Conservation (phyloP, 2,797 vertebrate genomes). For the Adrianichthys oophorus region DNA sequence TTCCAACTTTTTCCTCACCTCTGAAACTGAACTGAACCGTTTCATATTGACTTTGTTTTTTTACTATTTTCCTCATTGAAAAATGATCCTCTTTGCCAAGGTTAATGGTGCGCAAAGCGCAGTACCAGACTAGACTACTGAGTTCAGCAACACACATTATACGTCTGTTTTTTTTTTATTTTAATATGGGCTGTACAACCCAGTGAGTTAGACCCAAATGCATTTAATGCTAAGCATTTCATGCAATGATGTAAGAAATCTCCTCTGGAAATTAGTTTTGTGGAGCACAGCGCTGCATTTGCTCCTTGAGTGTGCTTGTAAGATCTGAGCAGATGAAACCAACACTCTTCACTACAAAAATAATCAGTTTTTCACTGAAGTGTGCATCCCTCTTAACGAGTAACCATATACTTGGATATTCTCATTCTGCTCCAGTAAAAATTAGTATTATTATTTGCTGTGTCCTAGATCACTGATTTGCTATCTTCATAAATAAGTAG, state of each 20-base stretch:
- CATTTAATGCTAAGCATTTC: no score
- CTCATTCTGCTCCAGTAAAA: no score
- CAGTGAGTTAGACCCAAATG: constrained; percentile 9
- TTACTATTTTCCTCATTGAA: constrained; percentile 65
- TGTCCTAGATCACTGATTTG: no score
- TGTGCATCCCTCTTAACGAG: no score
- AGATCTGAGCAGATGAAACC: no score
- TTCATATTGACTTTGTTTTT: constrained; percentile 73
- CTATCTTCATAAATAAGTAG: no score
- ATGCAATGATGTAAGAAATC: constrained; percentile 26
- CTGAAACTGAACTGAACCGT: constrained; percentile 54
- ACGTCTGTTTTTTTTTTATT: constrained; percentile 14
- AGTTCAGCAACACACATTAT: constrained; percentile 18
- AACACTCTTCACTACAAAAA: no score
- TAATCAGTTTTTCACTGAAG: no score
- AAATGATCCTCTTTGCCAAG: constrained; percentile 44
- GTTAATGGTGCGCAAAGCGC: constrained; percentile 32
- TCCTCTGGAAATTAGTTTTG: constrained; percentile 24
- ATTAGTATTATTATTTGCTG: no score
- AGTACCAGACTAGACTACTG: constrained; percentile 29
- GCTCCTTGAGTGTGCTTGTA: no score
- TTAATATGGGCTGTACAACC: constrained; percentile 37
- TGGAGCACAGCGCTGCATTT: background rate
- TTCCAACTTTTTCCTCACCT: constrained; percentile 60
- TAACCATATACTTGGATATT: no score